Base-by-base conservation (phyloP, 1,140 invertebrate genomes). In the Heliconius himera region DNA sequence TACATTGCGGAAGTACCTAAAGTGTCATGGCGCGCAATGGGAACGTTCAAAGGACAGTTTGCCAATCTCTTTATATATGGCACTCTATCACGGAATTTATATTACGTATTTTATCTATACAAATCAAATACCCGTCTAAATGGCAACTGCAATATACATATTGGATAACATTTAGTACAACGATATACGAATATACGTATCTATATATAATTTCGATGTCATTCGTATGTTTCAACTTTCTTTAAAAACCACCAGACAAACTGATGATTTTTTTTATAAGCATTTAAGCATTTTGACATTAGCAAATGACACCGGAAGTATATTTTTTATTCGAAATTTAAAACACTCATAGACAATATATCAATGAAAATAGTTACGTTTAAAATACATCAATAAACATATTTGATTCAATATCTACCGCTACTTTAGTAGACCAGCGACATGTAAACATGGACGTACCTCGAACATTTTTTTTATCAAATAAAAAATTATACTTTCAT, bases 61-160 rank as follows among this genome's bases (percentile, higher is more conserved):
- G 76, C 76, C 78, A 74, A 74, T 46, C 70, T 66, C 60, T 26
- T 26, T 66, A 26, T 73, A 76, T 80, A 80, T 80, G 78, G 78
- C 78, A 81, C 79, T 73, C 75, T 81, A 76, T 80, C 79, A 80
- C 75, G 79, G 79, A 79, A 81, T 75, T 84, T 85, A 82, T 77
- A 83, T 83, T 81, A 87, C 75, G 71, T 85, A 84, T 83, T 36
- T 86, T 87, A 88, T 41, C 84, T 89, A 90, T 74, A 84, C 70
- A 80, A 84, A 79, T 78, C 78, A 79, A 83, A 84, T 88, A 90
- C 89, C 85, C 88, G 87, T 90, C 82, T 89, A 86, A 85, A 90
- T 87, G 86, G 86, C 85, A 88, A 86, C 85, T 84, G 80, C 76
- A 81, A 82, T 74, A 84, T 71, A 79, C 74, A 82, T 71, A 78